Conservation (phyloP, 2,888 invertebrate genomes). For the Phalangium opilio region DNA sequence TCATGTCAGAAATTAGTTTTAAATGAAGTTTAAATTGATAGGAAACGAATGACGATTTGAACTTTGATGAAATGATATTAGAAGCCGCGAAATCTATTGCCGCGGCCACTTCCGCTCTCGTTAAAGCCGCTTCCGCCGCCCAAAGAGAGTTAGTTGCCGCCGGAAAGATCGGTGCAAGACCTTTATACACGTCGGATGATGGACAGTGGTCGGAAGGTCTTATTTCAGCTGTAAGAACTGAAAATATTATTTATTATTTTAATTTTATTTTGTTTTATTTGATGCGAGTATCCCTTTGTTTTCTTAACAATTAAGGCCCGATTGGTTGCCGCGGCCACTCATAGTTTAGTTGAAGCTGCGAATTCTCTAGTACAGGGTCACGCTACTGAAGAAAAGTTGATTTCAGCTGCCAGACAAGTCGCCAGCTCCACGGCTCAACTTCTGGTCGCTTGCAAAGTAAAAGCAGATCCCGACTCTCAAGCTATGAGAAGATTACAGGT, state of each 20-base stretch:
- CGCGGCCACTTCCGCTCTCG: conserved; percentile 87
- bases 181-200: conserved; percentile 74
- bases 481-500: conserved; percentile 69
- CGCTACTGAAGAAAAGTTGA: conserved; percentile 85
- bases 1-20: too few species aligned
- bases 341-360: conserved; percentile 92
- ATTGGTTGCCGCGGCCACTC: conserved; percentile 91
- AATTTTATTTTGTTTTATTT: conserved; percentile 1
- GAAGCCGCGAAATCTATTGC: conserved; percentile 97
- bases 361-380: conserved; percentile 87
- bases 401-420: conserved; percentile 77
- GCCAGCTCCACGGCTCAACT: conserved; percentile 95
- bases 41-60: conserved; percentile 81
- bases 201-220: conserved; percentile 97
- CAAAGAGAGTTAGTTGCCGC: conserved; percentile 82
- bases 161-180: conserved; percentile 63
- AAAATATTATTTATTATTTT: conserved; percentile 10
- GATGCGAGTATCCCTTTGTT: too few species aligned
- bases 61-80: conserved; percentile 97
- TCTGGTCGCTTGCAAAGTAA: conserved; percentile 95
- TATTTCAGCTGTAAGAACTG: conserved; percentile 53
- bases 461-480: conserved; percentile 89
- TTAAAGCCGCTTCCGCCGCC: conserved; percentile 91
- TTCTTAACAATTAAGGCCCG: conserved; percentile 42
- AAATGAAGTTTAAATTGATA: conserved; percentile 27